Conservation (phyloP, 2,797 vertebrate genomes). For the Martes flavigula region DNA sequence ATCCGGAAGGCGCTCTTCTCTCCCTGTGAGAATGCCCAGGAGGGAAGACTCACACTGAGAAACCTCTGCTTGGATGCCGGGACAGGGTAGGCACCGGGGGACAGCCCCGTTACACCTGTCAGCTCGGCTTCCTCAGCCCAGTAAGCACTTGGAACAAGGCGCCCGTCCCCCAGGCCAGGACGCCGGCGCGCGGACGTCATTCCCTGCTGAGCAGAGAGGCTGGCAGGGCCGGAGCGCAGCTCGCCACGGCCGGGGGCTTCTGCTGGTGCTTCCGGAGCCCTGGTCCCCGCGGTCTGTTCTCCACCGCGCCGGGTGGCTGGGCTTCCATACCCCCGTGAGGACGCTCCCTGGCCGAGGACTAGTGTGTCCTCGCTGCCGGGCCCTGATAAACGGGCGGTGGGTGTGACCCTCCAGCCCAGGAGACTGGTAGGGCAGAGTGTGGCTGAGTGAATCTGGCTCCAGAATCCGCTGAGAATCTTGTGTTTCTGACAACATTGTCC, state of each 20-base stretch:
- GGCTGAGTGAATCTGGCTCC: not conserved
- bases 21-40: not conserved
- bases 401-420: constrained; percentile 50
- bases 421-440: not conserved
- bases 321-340: constrained; percentile 50
- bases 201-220: not conserved
- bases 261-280: not conserved
- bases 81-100: not conserved
- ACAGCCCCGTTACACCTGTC: not conserved
- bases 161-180: not conserved
- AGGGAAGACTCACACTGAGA: not conserved
- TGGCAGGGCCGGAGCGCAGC: not conserved
- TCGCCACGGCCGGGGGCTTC: not conserved
- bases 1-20: not conserved
- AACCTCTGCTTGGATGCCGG: not conserved
- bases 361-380: constrained; percentile 22
- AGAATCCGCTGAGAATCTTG: not conserved
- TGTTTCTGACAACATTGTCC: not conserved
- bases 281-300: not conserved
- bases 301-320: not conserved
- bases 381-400: not conserved
- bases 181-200: accelerated
- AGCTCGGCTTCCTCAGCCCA: not conserved
- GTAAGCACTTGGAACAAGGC: not conserved
- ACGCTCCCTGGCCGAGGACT: not conserved